Evolutionary conservation across 2,888 invertebrate genomes (phyloP).

Genomic region (Papilio elwesi): DNA sequence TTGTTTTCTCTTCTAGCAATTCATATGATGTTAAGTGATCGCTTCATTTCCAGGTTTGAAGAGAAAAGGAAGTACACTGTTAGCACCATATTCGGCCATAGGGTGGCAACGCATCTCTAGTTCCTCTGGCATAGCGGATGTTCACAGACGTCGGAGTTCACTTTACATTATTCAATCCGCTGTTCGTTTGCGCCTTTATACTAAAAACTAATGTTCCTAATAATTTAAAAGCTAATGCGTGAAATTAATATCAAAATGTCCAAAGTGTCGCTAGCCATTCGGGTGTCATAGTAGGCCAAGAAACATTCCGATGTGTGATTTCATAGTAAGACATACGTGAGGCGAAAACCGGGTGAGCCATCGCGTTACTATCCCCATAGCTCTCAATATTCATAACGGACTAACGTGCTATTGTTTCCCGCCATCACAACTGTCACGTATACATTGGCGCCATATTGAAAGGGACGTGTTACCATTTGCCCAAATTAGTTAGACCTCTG

Average conservation of each 20-base stretch:
- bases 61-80: no score
- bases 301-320: constrained; percentile 57
- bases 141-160: no score
- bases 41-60: no score
- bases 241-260: background rate
- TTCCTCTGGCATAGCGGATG: no score
- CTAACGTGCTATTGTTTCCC: constrained; percentile 70
- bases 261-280: constrained; percentile 44
- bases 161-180: no score
- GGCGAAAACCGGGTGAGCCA: constrained; percentile 67
- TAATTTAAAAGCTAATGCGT: no score
- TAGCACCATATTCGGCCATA: no score
- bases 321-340: constrained; percentile 56
- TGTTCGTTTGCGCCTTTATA: no score
- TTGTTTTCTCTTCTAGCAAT: no score
- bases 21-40: no score
- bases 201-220: no score
- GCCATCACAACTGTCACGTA: constrained; percentile 76
- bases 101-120: no score
- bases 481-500: constrained; percentile 62
- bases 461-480: constrained; percentile 71
- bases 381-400: constrained; percentile 80
- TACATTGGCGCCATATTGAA: constrained; percentile 72
- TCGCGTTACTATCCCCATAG: constrained; percentile 65
- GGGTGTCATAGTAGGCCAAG: constrained; percentile 62